These are phyloP conservation scores for Myopa testacea DNA, from an alignment of 2,888 invertebrate species.

Conservation along the genomic window DNA sequence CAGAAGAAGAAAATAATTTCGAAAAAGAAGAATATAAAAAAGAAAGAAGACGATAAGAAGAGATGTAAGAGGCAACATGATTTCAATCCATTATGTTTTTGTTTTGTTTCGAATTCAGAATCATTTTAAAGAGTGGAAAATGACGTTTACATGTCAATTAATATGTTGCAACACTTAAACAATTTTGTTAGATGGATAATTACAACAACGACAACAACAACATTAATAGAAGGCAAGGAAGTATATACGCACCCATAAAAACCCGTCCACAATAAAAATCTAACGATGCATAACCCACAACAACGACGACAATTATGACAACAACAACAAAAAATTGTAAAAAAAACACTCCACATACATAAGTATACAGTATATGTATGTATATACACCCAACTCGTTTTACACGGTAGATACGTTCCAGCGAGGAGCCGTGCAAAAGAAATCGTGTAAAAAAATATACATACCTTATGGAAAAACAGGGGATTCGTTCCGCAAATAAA, in stretches of 20 bases:
- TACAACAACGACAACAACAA: background rate
- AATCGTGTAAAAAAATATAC: too few species aligned
- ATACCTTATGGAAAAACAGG: too few species aligned
- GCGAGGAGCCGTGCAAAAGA: too few species aligned
- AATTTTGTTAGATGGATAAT: background rate
- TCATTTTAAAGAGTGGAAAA: slow-evolving; percentile 9
- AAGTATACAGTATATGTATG: too few species aligned
- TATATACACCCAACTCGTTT: too few species aligned
- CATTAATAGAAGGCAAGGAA: background rate
- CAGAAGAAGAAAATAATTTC: background rate
- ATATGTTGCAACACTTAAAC: slow-evolving; percentile 32
- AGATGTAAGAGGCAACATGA: too few species aligned
- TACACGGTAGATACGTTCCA: too few species aligned
- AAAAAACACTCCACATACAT: background rate
- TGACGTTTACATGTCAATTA: slow-evolving; percentile 36
- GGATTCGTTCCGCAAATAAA: too few species aligned
- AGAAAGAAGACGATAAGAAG: too few species aligned
- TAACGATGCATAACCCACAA: slow-evolving; percentile 23
- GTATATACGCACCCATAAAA: background rate
- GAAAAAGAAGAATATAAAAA: background rate
- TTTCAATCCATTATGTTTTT: background rate
- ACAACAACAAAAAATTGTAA: background rate
- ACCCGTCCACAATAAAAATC: background rate
- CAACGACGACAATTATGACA: background rate
- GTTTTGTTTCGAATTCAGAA: background rate